Conservation (phyloP, 2,113 vertebrate species). For the Sphaerodactylus townsendi region DNA sequence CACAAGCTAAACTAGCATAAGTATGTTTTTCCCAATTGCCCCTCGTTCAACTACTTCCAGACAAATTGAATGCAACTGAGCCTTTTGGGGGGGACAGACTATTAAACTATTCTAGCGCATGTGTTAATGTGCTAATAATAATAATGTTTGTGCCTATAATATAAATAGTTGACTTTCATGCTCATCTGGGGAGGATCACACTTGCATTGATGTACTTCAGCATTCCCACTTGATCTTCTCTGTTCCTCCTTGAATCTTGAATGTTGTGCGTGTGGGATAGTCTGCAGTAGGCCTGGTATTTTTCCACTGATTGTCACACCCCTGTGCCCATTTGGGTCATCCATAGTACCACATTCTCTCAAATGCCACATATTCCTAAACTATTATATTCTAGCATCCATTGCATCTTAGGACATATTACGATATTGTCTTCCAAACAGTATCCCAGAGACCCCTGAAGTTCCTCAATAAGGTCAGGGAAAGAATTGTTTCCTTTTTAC, state of each 20-base stretch:
- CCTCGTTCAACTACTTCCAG: background rate
- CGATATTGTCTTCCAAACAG: background rate
- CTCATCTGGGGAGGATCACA: too few species aligned
- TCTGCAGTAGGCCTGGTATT: background rate
- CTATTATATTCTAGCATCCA: background rate
- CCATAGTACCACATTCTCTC: background rate
- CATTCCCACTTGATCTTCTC: background rate
- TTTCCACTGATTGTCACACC: background rate
- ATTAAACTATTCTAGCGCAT: background rate
- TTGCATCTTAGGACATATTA: background rate
- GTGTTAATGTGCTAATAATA: background rate
- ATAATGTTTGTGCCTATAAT: background rate
- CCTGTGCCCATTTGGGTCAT: background rate
- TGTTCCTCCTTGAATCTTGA: background rate
- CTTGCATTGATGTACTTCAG: background rate
- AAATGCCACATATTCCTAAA: background rate
- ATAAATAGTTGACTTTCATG: background rate
- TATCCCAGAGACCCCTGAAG: background rate
- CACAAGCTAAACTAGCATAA: background rate
- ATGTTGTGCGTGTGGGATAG: background rate
- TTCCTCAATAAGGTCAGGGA: background rate
- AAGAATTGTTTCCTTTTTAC: background rate
- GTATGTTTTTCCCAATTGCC: background rate
- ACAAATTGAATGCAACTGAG: background rate
- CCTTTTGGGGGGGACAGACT: background rate